phyloP scores from a whole-genome alignment of 2,797 vertebrate genomes.

The Neosilurus mollespiculum region DNA sequence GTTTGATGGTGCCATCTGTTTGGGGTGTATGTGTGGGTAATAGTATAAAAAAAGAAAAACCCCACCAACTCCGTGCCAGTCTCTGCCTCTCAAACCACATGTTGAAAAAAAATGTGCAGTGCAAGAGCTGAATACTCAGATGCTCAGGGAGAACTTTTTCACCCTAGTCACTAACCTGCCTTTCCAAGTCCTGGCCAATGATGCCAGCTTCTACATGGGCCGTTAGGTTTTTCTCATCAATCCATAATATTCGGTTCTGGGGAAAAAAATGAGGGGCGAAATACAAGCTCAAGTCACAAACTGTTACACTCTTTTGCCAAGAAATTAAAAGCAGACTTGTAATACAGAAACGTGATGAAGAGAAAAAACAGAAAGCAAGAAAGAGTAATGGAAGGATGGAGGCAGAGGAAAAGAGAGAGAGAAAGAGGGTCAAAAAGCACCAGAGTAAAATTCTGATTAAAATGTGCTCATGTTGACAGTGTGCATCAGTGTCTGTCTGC shows the following conservation, averaged over 20 bases:
- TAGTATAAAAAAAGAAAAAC: background rate
- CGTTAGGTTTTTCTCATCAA: slow-evolving; percentile 96
- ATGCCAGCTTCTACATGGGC: slow-evolving; percentile 93
- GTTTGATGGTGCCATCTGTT: slow-evolving; percentile 90
- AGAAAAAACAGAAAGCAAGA: background rate
- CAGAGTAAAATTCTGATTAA: slow-evolving; percentile 41
- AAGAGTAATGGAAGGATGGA: background rate
- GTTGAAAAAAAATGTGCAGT: slow-evolving; percentile 18
- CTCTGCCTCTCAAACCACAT: slow-evolving; percentile 32
- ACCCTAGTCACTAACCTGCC: slow-evolving; percentile 77
- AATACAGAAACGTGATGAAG: background rate
- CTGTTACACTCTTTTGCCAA: background rate
- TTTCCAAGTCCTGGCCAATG: slow-evolving; percentile 94
- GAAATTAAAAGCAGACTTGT: slow-evolving; percentile 17
- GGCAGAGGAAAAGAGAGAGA: background rate
- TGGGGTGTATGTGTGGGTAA: slow-evolving; percentile 47
- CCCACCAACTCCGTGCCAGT: background rate
- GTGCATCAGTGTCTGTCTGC: slow-evolving; percentile 39
- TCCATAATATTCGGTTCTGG: slow-evolving; percentile 96
- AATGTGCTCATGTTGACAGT: slow-evolving; percentile 33
- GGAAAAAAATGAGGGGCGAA: slow-evolving; percentile 11
- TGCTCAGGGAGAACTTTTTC: background rate
- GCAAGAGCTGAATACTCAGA: slow-evolving; percentile 7
- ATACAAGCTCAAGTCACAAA: slow-evolving; percentile 18
- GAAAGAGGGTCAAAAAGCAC: background rate